These are phyloP conservation scores for Chromobotia macracanthus DNA, from an alignment of 2,797 vertebrate species.

Conservation along the genomic window DNA sequence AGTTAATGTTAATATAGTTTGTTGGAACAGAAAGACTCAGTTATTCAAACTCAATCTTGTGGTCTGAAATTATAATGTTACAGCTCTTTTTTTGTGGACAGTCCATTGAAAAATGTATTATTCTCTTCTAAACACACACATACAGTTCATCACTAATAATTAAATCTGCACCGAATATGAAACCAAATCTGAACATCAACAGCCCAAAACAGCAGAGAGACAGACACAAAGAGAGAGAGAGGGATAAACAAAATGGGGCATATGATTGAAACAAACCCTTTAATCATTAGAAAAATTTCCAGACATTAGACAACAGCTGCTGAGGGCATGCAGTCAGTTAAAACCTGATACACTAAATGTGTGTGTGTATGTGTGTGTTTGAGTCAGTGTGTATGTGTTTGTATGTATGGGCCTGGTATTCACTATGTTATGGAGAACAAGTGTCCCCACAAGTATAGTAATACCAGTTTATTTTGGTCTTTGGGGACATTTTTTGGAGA, in stretches of 20 bases:
- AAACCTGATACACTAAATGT: conserved; percentile 65
- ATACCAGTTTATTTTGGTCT: too few relatives aligned
- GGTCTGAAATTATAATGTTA: conserved; percentile 47
- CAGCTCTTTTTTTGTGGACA: neutral
- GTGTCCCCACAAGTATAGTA: too few relatives aligned
- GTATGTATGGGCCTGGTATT: neutral
- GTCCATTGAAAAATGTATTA: too few relatives aligned
- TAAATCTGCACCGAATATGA: too few relatives aligned
- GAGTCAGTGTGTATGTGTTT: conserved; percentile 1
- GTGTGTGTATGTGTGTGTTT: conserved; percentile 13
- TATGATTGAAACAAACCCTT: conserved; percentile 80
- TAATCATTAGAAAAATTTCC: conserved; percentile 75
- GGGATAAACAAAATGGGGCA: conserved; percentile 70
- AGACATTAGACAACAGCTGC: conserved; percentile 76
- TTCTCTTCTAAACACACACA: too few relatives aligned
- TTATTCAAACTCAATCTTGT: conserved; percentile 41
- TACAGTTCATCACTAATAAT: too few relatives aligned
- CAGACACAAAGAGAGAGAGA: neutral
- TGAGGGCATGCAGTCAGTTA: conserved; percentile 66
- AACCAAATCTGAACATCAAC: too few relatives aligned
- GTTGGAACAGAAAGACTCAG: neutral
- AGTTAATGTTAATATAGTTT: too few relatives aligned
- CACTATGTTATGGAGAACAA: too few relatives aligned
- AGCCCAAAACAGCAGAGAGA: too few relatives aligned
- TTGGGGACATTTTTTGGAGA: too few relatives aligned